Percentiles rank a stretch among this genome's conserved stretches.
These are phyloP conservation scores for Eciton burchellii DNA, from an alignment of 1,140 invertebrate species.

Conservation along the genomic window DNA sequence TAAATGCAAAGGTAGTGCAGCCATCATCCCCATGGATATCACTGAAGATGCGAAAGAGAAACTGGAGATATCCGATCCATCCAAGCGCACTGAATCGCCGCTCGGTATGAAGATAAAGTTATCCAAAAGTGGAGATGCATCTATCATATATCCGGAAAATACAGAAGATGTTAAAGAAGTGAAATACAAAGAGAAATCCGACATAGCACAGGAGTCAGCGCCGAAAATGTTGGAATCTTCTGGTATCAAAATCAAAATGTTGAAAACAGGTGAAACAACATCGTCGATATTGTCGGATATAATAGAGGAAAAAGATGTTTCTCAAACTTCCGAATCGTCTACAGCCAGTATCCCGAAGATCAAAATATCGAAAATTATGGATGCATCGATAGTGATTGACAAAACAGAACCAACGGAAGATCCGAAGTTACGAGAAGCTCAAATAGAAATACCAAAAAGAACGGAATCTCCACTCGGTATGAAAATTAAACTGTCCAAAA, in stretches of 20 bases:
- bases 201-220: conserved; percentile 39
- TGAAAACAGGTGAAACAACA: conserved; percentile 42
- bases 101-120: conserved; percentile 78
- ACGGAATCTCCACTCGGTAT: conserved; percentile 81
- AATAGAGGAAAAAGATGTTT: conserved; percentile 36
- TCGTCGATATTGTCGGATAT: conserved; percentile 25
- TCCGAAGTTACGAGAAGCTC: conserved; percentile 49
- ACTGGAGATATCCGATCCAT: conserved; percentile 71
- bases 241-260: conserved; percentile 60
- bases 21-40: conserved; percentile 75
- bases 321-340: conserved; percentile 43
- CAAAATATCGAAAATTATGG: conserved; percentile 67
- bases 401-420: conserved; percentile 64
- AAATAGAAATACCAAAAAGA: conserved; percentile 67
- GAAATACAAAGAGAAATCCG: conserved; percentile 68
- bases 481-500: conserved; percentile 82
- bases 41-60: conserved; percentile 76
- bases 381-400: conserved; percentile 60
- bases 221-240: conserved; percentile 19
- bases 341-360: conserved; percentile 64
- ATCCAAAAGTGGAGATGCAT: conserved; percentile 75
- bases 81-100: conserved; percentile 75
- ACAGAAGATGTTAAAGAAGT: conserved; percentile 64
- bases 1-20: conserved; percentile 77
- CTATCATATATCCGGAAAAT: conserved; percentile 74